Percentiles rank a stretch among this genome's conserved stretches.
Conservation (phyloP, 2,113 vertebrate species). For the Caretta caretta region DNA sequence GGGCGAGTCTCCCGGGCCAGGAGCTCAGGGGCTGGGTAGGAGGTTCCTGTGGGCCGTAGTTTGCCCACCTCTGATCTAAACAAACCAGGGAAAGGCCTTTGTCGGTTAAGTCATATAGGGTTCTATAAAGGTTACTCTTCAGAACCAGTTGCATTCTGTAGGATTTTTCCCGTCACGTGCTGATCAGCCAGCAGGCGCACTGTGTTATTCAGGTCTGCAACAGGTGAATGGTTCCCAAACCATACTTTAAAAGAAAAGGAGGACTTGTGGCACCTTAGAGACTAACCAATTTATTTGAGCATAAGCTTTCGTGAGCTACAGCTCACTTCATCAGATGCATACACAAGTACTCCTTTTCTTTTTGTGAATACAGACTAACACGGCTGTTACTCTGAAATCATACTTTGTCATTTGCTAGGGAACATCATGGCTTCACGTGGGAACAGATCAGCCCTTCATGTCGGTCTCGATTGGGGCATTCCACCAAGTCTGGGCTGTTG, state of each 20-base stretch:
- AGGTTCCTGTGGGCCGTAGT: too few relatives aligned
- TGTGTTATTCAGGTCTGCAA: neutral
- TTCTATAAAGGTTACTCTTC: neutral
- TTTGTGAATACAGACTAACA: too few relatives aligned
- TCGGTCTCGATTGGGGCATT: conserved; percentile 91
- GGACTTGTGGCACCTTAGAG: too few relatives aligned
- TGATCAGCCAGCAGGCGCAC: accelerated
- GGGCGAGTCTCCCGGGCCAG: too few relatives aligned
- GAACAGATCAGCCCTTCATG: conserved; percentile 95
- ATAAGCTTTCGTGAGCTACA: too few relatives aligned
- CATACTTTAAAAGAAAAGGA: neutral
- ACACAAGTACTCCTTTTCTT: too few relatives aligned
- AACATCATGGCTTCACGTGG: conserved; percentile 95
- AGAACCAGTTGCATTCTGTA: neutral
- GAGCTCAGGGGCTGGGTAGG: too few relatives aligned
- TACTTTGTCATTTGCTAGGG: conserved; percentile 78
- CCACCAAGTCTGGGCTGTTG: conserved; percentile 94
- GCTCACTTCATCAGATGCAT: too few relatives aligned
- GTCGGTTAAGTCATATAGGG: neutral
- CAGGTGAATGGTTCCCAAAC: neutral
- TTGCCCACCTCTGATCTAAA: neutral
- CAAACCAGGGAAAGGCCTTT: neutral
- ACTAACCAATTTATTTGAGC: too few relatives aligned
- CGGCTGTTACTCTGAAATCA: neutral
- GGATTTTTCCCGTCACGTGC: neutral